Evolutionary conservation across 2,888 invertebrate species (phyloP), one percentile per base, ranked within the genome.

Genomic region (Melanophora roralis): DNA sequence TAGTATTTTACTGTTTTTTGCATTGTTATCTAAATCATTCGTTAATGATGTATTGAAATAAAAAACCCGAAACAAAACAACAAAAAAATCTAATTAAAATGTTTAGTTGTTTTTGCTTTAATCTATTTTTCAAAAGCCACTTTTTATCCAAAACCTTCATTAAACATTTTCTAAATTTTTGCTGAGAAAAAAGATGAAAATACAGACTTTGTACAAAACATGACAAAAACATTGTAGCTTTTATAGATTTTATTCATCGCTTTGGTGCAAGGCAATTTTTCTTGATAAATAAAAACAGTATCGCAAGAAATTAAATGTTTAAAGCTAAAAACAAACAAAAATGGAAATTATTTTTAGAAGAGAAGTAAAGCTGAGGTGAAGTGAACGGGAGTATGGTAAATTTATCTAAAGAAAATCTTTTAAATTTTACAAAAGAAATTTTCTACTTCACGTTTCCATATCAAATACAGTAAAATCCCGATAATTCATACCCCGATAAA

Each of bases 31-130:
- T 57, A 6, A 32, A 53, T 65, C n/a, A 16, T 57, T 14, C n/a
- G 4, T 19, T 38, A n/a, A 34, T 32, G 34, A 45, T 68, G 51
- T 40, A 49, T 12, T 32, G 6, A 14, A 55, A 40, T n/a, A 21
- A 40, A 27, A 43, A 60, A 40, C 53, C 32, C 34, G 7, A 71
- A n/a, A n/a, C n/a, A 6, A 27, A 27, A 5, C 6, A 27, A 27
- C 27, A 27, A 27, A 27, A 27, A 6, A 73, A 23, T 32, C 14
- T 40, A 57, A 73, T 65, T 59, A 65, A 38, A 67, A 74, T 32
- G 40, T 51, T 21, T 5, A 40, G 12, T 40, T 59, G n/a, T n/a
- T 59, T 51, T 67, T 16, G 2, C 45, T 43, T 9, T 32, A 19
- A 21, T 3, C 2, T 14, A 19, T 7, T 38, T 38, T 27, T 47